These are phyloP conservation scores for Cliona cf. orientalis DNA, from an alignment of 37 sponge, comb jelly and placozoan genomes.

Conservation along the genomic window DNA sequence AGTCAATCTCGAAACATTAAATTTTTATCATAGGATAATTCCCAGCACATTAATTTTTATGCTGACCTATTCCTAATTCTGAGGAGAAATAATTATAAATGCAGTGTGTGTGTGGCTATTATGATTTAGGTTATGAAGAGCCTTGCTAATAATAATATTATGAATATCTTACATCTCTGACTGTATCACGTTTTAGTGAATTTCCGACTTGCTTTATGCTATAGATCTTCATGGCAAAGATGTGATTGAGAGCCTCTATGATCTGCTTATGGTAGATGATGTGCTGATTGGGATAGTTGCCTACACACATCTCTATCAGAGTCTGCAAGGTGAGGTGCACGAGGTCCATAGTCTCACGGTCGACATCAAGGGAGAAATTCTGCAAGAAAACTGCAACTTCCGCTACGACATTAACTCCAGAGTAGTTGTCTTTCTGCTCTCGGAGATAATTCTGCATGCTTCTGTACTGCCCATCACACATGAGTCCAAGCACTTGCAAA, in stretches of 20 bases:
- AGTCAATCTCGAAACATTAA: no score
- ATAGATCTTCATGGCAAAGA: constrained; percentile 40
- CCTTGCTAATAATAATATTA: no score
- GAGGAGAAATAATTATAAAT: no score
- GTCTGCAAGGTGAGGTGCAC: constrained; percentile 64
- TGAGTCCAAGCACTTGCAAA: constrained; percentile 61
- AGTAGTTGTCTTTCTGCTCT: constrained; percentile 73
- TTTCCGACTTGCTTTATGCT: no score
- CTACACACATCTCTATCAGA: constrained; percentile 73
- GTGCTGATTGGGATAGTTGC: constrained; percentile 72
- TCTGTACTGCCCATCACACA: constrained; percentile 84
- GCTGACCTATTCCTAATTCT: no score
- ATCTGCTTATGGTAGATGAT: constrained; percentile 68
- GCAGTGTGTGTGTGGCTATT: no score
- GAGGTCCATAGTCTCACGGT: constrained; percentile 65
- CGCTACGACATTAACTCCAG: constrained; percentile 66
- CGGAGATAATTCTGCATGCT: constrained; percentile 70
- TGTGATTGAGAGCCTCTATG: constrained; percentile 62
- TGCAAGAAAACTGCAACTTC: constrained; percentile 56
- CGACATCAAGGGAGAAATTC: constrained; percentile 62
- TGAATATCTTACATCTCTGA: no score
- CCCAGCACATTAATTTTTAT: no score
- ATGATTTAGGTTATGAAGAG: no score
- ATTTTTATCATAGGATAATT: no score
- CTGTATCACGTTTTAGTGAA: no score